Evolutionary conservation across 2,113 vertebrate species (phyloP).

Genomic region (Hymenochirus boettgeri): DNA sequence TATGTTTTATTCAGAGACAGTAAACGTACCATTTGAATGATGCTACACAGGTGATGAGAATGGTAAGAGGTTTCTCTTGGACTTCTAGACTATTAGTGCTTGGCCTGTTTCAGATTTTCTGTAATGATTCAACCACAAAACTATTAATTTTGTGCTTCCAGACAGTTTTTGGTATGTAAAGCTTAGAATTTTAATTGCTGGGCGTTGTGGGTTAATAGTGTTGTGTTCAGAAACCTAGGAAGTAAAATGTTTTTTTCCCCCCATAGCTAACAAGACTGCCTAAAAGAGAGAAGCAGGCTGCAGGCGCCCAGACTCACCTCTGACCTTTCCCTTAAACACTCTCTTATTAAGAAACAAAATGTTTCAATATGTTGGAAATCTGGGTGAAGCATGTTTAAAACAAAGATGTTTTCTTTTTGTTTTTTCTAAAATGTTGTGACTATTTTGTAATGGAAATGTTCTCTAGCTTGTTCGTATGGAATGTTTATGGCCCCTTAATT

Average conservation of each 20-base stretch:
- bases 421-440: slow-evolving; percentile 27
- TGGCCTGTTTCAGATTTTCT: too few species aligned
- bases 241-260: slow-evolving; percentile 55
- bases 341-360: slow-evolving; percentile 99
- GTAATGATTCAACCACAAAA: too few species aligned
- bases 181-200: too few species aligned
- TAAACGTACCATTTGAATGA: too few species aligned
- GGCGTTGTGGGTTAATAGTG: slow-evolving; percentile 47
- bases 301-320: slow-evolving; percentile 90
- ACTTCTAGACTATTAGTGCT: too few species aligned
- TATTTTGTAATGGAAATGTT: background rate
- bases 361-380: slow-evolving; percentile 93
- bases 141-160: too few species aligned
- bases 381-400: slow-evolving; percentile 51
- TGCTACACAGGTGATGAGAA: too few species aligned
- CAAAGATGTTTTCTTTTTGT: background rate
- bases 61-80: too few species aligned
- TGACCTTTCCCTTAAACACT: slow-evolving; percentile 89
- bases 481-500: too few species aligned
- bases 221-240: slow-evolving; percentile 72
- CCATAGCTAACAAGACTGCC: slow-evolving; percentile 32
- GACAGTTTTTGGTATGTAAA: too few species aligned
- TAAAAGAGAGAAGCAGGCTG: slow-evolving; percentile 59
- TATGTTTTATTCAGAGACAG: too few species aligned
- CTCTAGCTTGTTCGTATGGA: background rate